Evolutionary conservation across 2,797 vertebrate genomes (phyloP).

Genomic region (Lepidocolaptes lacrymiger): DNA sequence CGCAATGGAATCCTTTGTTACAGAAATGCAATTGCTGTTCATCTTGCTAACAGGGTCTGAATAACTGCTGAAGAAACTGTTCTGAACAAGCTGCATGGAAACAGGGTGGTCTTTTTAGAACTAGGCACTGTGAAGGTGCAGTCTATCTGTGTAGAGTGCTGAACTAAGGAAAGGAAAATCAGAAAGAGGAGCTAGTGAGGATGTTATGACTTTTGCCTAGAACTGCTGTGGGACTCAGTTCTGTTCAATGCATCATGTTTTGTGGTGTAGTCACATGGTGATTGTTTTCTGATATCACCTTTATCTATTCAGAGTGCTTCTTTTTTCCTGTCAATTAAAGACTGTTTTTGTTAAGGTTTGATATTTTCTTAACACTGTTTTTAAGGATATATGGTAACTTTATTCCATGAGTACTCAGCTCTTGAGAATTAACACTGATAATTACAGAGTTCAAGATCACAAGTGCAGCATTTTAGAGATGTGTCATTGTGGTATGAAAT

Average conservation of each 20-base stretch:
- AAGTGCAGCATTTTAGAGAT: constrained; percentile 31
- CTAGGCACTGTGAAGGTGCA: background rate
- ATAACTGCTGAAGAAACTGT: background rate
- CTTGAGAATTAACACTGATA: constrained; percentile 10
- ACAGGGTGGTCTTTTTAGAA: background rate
- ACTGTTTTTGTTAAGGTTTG: background rate
- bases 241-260: background rate
- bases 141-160: background rate
- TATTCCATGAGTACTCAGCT: background rate
- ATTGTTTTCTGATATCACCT: background rate
- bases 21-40: background rate
- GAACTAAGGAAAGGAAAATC: background rate
- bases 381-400: background rate
- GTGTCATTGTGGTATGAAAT: constrained; percentile 23
- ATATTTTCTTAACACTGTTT: background rate
- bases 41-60: background rate
- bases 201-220: background rate
- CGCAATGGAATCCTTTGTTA: background rate
- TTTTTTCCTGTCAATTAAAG: constrained; percentile 24
- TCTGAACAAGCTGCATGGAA: background rate
- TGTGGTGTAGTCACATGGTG: background rate
- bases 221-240: background rate
- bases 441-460: constrained; percentile 39
- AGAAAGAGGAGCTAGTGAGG: background rate
- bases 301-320: constrained; percentile 22